Evolutionary conservation across 2,888 invertebrate genomes (phyloP), one percentile per base, ranked within the genome.

Genomic region (Drosophila birchii): DNA sequence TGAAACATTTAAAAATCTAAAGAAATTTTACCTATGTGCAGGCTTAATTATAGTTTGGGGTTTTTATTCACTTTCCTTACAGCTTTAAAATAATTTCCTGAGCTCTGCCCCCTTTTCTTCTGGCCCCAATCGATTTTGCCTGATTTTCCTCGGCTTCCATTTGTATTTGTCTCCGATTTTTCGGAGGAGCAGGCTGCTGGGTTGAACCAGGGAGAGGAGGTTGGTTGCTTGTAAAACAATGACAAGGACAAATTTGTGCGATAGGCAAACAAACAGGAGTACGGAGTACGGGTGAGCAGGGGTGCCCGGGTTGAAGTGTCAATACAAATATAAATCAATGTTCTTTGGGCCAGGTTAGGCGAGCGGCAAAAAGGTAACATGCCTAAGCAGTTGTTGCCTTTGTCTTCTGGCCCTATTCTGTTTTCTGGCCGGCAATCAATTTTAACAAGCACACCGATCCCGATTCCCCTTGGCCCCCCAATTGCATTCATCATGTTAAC

Each of bases 281-380:
- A 8, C 23, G 20, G 45, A 1, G 3, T n/a, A n/a, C n/a, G 6
- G 3, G 1, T n/a, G 11, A 29, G 26, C 26, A 26, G 26, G 26
- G 26, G 47, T 11, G 6, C 7, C 16, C 43, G 59, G 36, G 56
- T 76, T 76, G 44, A 80, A 78, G 83, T 87, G 88, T 85, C 84
- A 86, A 86, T 84, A 80, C 80, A 87, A 80, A 82, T 85, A 86
- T 86, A 85, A 85, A 85, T 85, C 84, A 85, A 82, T 85, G 88
- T 66, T 79, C 51, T 20, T 34, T 45, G 38, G 39, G n/a, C 54
- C 49, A 43, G 29, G 39, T 39, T 38, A 20, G n/a, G 32, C 38
- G 43, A 45, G 18, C 75, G 68, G 73, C 75, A 53, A 61, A 86
- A 76, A 78, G 84, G 81, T 86, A 76, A 66, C 69, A 61, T 51